Conservation (phyloP, 2,113 vertebrate genomes). For the Microtus ochrogaster region DNA sequence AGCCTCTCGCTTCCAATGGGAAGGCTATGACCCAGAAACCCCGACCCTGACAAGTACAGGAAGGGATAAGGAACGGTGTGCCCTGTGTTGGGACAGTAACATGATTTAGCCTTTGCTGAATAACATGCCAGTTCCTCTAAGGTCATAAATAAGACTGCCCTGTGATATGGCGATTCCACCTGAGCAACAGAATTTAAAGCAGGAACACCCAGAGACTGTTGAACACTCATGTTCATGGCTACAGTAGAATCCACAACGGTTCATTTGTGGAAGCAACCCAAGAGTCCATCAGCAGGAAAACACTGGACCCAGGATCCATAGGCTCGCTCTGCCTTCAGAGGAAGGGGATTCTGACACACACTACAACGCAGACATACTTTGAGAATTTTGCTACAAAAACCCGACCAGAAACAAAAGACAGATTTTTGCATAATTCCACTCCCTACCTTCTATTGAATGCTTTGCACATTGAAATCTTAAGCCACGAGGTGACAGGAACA, state of each 20-base stretch:
- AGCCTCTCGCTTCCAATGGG: not conserved
- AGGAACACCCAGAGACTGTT: not conserved
- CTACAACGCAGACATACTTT: no score
- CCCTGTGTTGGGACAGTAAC: not conserved
- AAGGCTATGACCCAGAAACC: not conserved
- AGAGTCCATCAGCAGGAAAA: not conserved
- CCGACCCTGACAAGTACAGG: not conserved
- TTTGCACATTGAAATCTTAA: not conserved
- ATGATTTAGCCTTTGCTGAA: not conserved
- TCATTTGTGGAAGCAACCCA: not conserved
- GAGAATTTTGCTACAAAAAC: not conserved
- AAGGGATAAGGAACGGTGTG: not conserved
- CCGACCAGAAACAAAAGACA: not conserved
- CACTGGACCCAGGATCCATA: rapidly evolving
- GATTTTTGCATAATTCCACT: not conserved
- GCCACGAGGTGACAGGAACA: not conserved
- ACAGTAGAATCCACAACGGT: not conserved
- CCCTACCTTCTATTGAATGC: no score
- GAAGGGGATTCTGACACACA: not conserved
- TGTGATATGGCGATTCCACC: not conserved
- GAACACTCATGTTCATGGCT: no score
- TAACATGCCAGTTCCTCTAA: not conserved
- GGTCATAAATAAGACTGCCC: not conserved
- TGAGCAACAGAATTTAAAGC: not conserved
- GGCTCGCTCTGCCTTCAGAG: no score